Conservation (phyloP, 1,140 invertebrate genomes). For the Ruditapes philippinarum region DNA sequence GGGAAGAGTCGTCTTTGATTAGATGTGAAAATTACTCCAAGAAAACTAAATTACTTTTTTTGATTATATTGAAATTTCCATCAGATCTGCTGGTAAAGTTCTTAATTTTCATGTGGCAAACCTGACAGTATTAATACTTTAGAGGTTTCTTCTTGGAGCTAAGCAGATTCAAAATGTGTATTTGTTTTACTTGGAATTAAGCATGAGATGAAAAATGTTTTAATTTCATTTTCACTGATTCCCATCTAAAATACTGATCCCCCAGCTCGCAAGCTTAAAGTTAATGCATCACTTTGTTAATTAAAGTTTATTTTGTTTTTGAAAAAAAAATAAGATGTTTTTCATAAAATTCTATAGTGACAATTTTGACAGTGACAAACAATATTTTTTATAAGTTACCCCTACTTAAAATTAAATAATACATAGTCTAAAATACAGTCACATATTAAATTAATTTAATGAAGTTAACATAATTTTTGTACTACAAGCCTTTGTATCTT, state of each 20-base stretch:
- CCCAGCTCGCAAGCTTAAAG: neutral
- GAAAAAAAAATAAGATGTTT: neutral
- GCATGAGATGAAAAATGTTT: conserved; percentile 21
- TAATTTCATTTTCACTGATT: conserved; percentile 24
- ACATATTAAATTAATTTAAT: too few relatives aligned
- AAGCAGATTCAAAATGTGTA: conserved; percentile 37
- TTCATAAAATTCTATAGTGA: neutral
- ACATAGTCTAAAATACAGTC: too few relatives aligned
- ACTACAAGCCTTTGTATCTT: too few relatives aligned
- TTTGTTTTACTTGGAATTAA: conserved; percentile 46
- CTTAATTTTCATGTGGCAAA: conserved; percentile 35
- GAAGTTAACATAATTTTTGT: too few relatives aligned
- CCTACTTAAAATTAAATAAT: too few relatives aligned
- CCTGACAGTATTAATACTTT: conserved; percentile 14
- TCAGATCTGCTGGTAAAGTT: conserved; percentile 11
- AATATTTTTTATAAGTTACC: too few relatives aligned
- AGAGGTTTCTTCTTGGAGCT: conserved; percentile 8
- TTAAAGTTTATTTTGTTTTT: neutral
- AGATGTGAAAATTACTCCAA: conserved; percentile 51
- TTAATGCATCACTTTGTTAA: neutral
- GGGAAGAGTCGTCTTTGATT: conserved; percentile 36
- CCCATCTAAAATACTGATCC: conserved; percentile 21
- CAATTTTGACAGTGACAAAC: too few relatives aligned
- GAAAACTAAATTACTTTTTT: conserved; percentile 53
- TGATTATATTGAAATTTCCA: conserved; percentile 50